Evolutionary conservation across 2,113 vertebrate species (phyloP), one percentile per base, ranked within the genome.

Genomic region (Sphyrna mokarran): DNA sequence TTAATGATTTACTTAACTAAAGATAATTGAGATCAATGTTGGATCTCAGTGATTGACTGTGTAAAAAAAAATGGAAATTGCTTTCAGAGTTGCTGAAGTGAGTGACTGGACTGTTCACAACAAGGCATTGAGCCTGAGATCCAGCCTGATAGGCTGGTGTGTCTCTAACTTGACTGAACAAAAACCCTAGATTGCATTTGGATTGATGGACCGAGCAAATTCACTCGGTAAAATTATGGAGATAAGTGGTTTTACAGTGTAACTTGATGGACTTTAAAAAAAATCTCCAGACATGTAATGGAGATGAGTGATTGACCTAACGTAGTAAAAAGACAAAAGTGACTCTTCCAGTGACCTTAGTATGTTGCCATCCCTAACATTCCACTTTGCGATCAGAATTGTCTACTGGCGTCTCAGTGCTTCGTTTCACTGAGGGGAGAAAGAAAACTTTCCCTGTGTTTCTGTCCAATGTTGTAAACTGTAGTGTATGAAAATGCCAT

Each of bases 1-100:
- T 93, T 93, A 93, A 93, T 93, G 89, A 93, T 93, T 93, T 93
- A 93, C 89, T 93, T 93, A 93, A 93, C 63, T 66, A 93, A 93
- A 58, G 89, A 93, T 93, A 93, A 93, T 93, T 66, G 94, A 70
- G 94, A 95, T 95, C 94, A 95, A 95, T 95, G 94, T 72, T 70
- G 94, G 94, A 54, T 43, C 68, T 95, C 26, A 0, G 37, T 72
- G 94, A 95, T 95, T 54, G 94, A 95, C 69, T 95, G 11, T 5
- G 40, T 43, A 95, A 33, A 10, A 33, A 72, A 95, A 72, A 63
- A 93, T 93, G 89, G 89, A 93, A 66, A 93, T 93, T 93, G 61
- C 89, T 61, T 93, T 93, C 66, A 18, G 89, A 68, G n/a, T 61
- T 68, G 89, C 89, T 37, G 89, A 93, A 93, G 66, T 66, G 89